Evolutionary conservation across 23 tunicate species (phyloP).

Genomic region (Phallusia fumigata): DNA sequence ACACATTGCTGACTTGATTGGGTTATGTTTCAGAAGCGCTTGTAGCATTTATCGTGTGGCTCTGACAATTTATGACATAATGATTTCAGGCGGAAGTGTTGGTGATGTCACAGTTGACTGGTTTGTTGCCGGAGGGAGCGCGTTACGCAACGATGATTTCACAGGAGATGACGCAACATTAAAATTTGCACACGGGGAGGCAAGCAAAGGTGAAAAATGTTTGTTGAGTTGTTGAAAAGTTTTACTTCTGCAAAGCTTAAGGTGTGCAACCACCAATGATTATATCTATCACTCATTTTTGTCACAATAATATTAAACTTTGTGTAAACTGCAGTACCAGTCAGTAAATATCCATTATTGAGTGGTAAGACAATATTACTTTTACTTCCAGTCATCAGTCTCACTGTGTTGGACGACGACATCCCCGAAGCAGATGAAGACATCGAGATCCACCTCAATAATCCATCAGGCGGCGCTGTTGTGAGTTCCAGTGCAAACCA

Average conservation of each 20-base stretch:
- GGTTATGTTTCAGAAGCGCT: no score
- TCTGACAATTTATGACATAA: no score
- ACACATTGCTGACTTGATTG: no score
- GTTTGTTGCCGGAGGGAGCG: slow-evolving; percentile 56
- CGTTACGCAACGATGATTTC: slow-evolving; percentile 64
- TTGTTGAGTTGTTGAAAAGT: no score
- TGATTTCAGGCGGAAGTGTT: slow-evolving; percentile 63
- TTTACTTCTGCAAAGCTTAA: no score
- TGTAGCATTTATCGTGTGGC: no score
- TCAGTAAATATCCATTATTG: no score
- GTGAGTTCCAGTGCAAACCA: slow-evolving; percentile 17
- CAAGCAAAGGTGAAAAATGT: slow-evolving; percentile 42
- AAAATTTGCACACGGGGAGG: slow-evolving; percentile 72
- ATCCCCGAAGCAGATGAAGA: slow-evolving; percentile 75
- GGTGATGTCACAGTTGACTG: slow-evolving; percentile 79
- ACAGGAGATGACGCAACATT: slow-evolving; percentile 88
- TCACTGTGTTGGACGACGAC: slow-evolving; percentile 58
- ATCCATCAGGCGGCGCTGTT: slow-evolving; percentile 71
- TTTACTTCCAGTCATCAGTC: slow-evolving; percentile 54
- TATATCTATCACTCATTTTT: no score
- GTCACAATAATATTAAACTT: no score
- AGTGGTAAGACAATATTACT: background rate
- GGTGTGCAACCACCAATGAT: no score
- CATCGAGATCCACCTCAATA: slow-evolving; percentile 33
- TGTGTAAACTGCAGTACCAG: no score